These are phyloP conservation scores for Callorhinus ursinus DNA, from an alignment of 2,113 vertebrate genomes.

Conservation along the genomic window DNA sequence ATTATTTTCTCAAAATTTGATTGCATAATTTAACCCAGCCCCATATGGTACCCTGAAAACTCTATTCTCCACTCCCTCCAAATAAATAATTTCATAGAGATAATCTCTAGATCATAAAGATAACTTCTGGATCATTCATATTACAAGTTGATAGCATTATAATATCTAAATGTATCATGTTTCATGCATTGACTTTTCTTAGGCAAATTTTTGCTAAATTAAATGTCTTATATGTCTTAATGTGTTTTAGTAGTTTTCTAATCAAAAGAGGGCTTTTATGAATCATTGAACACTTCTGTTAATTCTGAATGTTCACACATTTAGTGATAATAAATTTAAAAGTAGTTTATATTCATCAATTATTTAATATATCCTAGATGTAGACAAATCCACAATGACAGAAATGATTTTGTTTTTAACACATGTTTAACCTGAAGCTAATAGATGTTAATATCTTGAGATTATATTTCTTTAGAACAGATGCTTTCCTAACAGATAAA, in stretches of 20 bases:
- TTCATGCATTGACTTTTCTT: not conserved
- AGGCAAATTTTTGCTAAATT: not conserved
- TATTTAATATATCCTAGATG: constrained; percentile 13
- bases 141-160: not conserved
- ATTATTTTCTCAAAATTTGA: not conserved
- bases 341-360: not conserved
- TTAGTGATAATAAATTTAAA: constrained; percentile 35
- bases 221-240: not conserved
- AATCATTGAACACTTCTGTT: not conserved
- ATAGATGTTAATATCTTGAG: constrained; percentile 31
- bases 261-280: not conserved
- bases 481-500: constrained; percentile 52
- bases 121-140: not conserved
- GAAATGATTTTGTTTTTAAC: constrained; percentile 21
- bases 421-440: not conserved
- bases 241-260: constrained; percentile 21
- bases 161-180: not conserved
- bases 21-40: not conserved
- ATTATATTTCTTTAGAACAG: constrained; percentile 24
- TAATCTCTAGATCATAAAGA: not conserved
- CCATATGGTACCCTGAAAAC: not conserved
- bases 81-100: not conserved
- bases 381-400: not conserved
- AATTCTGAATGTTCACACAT: not conserved
- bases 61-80: not conserved